Percentiles rank a stretch among this genome's conserved stretches.
Conservation (phyloP, 2,113 vertebrate species). For the Gobiocypris rarus region DNA sequence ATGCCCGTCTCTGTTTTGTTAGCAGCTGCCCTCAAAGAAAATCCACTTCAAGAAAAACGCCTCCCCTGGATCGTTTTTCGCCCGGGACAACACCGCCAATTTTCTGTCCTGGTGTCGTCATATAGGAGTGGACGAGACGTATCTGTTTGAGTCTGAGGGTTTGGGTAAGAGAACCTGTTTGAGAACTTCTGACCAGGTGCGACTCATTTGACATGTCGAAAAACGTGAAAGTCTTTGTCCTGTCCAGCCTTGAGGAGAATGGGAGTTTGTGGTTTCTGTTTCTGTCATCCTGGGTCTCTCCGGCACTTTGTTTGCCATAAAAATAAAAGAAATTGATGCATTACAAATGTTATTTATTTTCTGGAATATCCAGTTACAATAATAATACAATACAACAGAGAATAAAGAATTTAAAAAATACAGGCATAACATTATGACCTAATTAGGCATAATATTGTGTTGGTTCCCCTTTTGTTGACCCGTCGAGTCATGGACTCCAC, state of each 20-base stretch:
- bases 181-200: background rate
- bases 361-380: no score
- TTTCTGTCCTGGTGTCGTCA: slow-evolving; percentile 94
- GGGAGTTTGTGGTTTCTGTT: background rate
- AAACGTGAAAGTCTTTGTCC: background rate
- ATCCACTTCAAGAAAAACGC: slow-evolving; percentile 90
- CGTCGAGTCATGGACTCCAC: no score
- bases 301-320: no score
- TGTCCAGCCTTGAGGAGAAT: background rate
- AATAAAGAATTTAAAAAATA: no score
- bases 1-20: background rate
- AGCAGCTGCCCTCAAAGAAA: slow-evolving; percentile 87
- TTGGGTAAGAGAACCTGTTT: slow-evolving; percentile 79
- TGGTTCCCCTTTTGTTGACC: no score
- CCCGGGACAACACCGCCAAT: slow-evolving; percentile 97
- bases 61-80: slow-evolving; percentile 94
- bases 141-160: slow-evolving; percentile 96
- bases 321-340: no score
- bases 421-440: no score
- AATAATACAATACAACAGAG: no score
- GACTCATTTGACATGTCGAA: background rate
- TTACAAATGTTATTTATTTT: no score
- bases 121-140: slow-evolving; percentile 91
- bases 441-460: no score
- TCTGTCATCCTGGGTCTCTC: background rate